phyloP scores from a whole-genome alignment of 2,797 vertebrate genomes.

The Halcyon chelicuti region DNA sequence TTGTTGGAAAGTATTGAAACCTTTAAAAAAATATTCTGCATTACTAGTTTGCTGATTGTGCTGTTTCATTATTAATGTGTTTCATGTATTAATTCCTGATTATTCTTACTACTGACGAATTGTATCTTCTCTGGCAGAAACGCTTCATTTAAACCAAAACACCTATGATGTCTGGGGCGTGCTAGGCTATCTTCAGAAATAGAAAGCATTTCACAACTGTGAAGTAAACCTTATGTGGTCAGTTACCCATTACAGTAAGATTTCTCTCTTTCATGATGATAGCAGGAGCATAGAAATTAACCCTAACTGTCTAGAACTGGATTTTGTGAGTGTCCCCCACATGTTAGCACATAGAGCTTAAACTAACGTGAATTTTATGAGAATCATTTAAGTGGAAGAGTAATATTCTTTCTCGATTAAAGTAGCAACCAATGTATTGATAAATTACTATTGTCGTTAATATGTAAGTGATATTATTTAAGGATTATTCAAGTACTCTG shows the following conservation, averaged over 20 bases:
- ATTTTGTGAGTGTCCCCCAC: background rate
- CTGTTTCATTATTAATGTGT: background rate
- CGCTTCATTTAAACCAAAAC: background rate
- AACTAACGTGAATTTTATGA: background rate
- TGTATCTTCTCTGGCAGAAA: background rate
- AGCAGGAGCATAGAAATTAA: background rate
- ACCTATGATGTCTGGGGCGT: background rate
- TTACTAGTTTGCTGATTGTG: background rate
- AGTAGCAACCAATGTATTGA: conserved; percentile 39
- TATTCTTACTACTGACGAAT: background rate
- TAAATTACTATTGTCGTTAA: conserved; percentile 40
- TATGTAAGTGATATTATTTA: conserved; percentile 54
- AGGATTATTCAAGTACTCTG: conserved; percentile 29
- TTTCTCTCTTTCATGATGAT: background rate
- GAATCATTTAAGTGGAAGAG: background rate
- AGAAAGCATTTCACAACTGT: background rate
- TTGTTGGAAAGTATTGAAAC: background rate
- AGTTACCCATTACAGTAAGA: background rate
- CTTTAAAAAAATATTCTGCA: background rate
- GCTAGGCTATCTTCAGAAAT: background rate
- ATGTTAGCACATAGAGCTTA: background rate
- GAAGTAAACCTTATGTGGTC: background rate
- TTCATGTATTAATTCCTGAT: background rate
- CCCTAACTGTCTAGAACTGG: background rate
- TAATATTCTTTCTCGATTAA: conserved; percentile 28